Evolutionary conservation across 2,113 vertebrate genomes (phyloP), one percentile per base, ranked within the genome.

Genomic region (Peromyscus polionotus): DNA sequence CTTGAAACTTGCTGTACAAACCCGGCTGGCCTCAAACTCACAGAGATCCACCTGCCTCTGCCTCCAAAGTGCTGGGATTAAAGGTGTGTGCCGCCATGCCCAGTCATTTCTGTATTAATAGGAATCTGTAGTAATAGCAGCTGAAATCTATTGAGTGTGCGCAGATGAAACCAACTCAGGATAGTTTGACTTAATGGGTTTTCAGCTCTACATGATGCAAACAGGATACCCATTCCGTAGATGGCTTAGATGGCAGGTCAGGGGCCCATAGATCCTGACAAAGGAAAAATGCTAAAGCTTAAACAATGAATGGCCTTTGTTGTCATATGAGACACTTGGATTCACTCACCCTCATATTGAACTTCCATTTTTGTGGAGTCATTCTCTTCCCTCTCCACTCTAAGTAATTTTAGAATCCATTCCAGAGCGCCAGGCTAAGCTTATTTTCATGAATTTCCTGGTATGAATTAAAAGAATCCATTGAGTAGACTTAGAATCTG

Each of bases 371-470:
- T 88, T 39, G 84, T 13, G 70, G 31, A 87, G 6, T 75, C 16
- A 33, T 6, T 76, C 17, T 61, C 81, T 86, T 90, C 33, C 90
- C 65, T 73, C 13, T 94, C 54, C 57, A 90, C 77, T 33, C 48
- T 36, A 61, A 65, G 94, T 65, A 90, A 89, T 93, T 94, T 87
- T 48, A 90, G 96, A 80, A 88, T 61, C 33, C 68, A 75, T 68
- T 94, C 63, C 87, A 95, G 94, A 92, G 80, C 75, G 91, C 93
- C 54, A 91, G 91, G 63, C 79, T 48, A 7, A 48, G 86, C 59
- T 75, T 84, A 26, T 88, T 94, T 93, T 81, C 65, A 84, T 26
- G 83, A 95, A 91, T 95, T 97, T 98, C 95, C 86, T 95, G 90
- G 63, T 85, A 77, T n/a, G 88, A 84, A 80, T 94, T 88, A 89